Conservation (phyloP, 2,888 invertebrate species). For the Anodontia alba region DNA sequence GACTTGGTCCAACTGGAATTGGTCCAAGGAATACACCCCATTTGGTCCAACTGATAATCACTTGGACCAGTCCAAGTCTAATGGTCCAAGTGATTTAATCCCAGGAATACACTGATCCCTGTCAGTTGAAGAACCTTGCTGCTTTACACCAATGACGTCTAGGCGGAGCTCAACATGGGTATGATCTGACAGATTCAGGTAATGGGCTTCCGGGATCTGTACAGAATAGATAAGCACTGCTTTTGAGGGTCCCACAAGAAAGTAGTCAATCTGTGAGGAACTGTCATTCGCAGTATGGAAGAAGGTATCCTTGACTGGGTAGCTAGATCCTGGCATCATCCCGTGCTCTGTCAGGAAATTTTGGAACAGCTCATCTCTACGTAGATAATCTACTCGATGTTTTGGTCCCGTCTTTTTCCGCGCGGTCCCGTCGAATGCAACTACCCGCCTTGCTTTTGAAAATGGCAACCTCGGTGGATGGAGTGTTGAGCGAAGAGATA, state of each 20-base stretch:
- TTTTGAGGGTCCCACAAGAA: neutral
- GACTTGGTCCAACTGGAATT: no score
- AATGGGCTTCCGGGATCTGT: neutral
- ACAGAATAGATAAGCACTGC: neutral
- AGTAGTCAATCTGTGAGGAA: neutral
- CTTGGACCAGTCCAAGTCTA: no score
- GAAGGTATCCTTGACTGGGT: neutral
- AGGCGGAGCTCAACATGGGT: no score
- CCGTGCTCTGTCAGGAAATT: slow-evolving; percentile 4
- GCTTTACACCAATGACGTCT: neutral
- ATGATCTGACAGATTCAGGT: neutral
- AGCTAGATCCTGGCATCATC: neutral
- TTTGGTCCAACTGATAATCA: no score
- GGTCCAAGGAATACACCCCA: no score
- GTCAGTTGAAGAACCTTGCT: neutral
- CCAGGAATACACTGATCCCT: no score
- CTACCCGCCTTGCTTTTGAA: no score
- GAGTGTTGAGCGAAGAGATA: slow-evolving; percentile 74
- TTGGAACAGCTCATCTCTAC: neutral
- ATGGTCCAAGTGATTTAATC: no score
- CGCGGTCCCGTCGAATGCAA: no score
- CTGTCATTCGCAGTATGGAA: neutral
- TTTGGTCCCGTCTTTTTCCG: no score
- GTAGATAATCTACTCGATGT: neutral
- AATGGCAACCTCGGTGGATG: slow-evolving; percentile 82